A percentile compares a stretch with the other conserved stretches of the same genome.
These are phyloP conservation scores for Cancer borealis DNA, from an alignment of 2,888 invertebrate genomes.

Conservation along the genomic window DNA sequence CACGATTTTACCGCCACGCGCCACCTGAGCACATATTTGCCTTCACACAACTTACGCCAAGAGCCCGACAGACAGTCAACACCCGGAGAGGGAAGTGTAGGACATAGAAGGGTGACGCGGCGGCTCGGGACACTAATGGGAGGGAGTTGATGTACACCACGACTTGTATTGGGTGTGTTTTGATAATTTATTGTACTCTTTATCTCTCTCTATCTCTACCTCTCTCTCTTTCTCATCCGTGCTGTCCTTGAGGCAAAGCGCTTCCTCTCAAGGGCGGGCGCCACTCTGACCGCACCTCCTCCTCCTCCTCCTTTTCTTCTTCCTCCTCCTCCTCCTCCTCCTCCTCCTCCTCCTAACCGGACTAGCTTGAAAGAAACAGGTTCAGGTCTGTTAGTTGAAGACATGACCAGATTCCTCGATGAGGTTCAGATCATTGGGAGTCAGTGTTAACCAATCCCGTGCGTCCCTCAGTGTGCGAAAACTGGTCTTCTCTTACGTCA, in stretches of 20 bases:
- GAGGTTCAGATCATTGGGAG: constrained; percentile 28
- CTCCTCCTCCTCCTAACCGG: not conserved
- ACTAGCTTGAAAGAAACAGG: not conserved
- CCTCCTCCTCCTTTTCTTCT: not conserved
- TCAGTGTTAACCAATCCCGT: constrained; percentile 9
- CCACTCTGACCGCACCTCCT: not conserved
- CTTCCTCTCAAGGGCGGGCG: not conserved
- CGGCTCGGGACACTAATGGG: not conserved
- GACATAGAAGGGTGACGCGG: not conserved
- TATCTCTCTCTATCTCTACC: not conserved
- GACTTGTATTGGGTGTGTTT: not conserved
- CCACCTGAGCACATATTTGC: constrained; percentile 27
- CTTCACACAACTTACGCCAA: constrained; percentile 1
- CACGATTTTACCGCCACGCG: constrained; percentile 12
- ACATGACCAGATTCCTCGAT: not conserved
- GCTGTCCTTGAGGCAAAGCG: not conserved
- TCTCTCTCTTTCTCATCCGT: not conserved
- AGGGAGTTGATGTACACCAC: not conserved
- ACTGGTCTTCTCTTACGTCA: constrained; percentile 33
- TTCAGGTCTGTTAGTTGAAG: not conserved
- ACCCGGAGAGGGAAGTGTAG: not conserved
- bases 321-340: constrained; percentile 14
- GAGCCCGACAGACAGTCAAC: constrained; percentile 8
- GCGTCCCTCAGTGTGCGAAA: constrained; percentile 32
- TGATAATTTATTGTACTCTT: not conserved